A percentile compares a stretch with the other conserved stretches of the same genome.
These are phyloP conservation scores for Oreotrochilus melanogaster DNA, from an alignment of 2,113 vertebrate genomes.

Conservation along the genomic window DNA sequence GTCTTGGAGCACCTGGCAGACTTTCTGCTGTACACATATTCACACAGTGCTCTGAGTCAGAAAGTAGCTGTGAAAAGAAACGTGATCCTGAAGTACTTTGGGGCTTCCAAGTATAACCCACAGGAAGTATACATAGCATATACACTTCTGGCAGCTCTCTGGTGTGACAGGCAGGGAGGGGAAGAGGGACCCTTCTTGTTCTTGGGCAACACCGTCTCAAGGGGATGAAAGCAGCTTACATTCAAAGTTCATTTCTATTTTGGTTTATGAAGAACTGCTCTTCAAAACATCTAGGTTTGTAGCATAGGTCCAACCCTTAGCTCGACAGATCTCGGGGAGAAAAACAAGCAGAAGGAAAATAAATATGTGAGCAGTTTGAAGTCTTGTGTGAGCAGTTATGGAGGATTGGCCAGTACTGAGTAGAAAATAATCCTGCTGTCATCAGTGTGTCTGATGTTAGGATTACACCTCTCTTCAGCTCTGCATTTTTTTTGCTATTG, in stretches of 20 bases:
- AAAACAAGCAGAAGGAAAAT: background rate
- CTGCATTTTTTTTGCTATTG: background rate
- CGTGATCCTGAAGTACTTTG: background rate
- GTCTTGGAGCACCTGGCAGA: background rate
- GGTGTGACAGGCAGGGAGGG: rapidly evolving
- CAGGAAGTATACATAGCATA: rapidly evolving
- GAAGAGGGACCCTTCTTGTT: background rate
- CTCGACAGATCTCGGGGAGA: background rate
- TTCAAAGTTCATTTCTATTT: background rate
- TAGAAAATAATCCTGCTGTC: slow-evolving; percentile 2
- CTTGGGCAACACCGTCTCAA: background rate
- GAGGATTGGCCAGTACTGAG: background rate
- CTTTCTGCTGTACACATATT: background rate
- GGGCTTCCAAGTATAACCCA: background rate
- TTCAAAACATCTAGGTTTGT: background rate
- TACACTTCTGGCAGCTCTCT: background rate
- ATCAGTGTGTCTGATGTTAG: background rate
- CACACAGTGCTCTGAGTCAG: rapidly evolving
- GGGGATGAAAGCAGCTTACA: background rate
- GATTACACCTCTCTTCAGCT: background rate
- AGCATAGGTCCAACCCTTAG: background rate
- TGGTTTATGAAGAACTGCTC: background rate
- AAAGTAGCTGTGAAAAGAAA: background rate
- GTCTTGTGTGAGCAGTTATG: background rate
- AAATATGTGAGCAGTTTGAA: background rate